Base-by-base conservation (phyloP, 2,888 invertebrate genomes). In the Scrobipalpa atriplicella region DNA sequence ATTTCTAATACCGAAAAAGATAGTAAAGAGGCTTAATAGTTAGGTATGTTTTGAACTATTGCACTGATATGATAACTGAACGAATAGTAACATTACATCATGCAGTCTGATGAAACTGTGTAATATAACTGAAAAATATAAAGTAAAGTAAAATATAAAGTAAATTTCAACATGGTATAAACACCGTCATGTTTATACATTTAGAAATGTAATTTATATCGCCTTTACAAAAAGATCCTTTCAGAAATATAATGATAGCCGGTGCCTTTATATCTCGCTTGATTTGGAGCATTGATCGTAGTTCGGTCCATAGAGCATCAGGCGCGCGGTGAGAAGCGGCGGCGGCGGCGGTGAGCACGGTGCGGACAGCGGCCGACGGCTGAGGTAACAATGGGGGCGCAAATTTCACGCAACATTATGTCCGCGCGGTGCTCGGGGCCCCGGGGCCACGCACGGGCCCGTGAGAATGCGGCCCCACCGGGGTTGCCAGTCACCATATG, bases 371-470 rank as follows among this genome's bases (percentile, higher is more conserved):
- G 39, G 61, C 43, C 19, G 62, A 62, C 79, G 82, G 80, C 75
- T 79, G 80, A 85, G 83, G 85, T 84, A 87, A 87, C 87, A 89
- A 89, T 85, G 76, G 85, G 81, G 81, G 83, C 80, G 83, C 84
- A 82, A 86, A 89, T 90, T 91, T 90, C 85, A 91, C 90, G 91
- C 89, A 86, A 89, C 90, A 90, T 91, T 91, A 88, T 89, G 86
- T 79, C 51, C 21, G 66, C 39, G 61, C 39, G 54, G 16, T 11
- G 54, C 21, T 13, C 51, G 18, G 38, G 64, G 41, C 38, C 52
- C 19, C 11, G 16, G 43, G 19, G 41, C 11, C 41, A 8, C 19
- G 19, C 62, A 13, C 11, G 3, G 43, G 39, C 39, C 60, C 39
- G 60, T 9, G 13, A 29, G 21, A 21, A 21, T 16, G 19, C 18